A percentile compares a stretch with the other conserved stretches of the same genome.
phyloP scores from a whole-genome alignment of 2,888 invertebrate genomes.

The Coronaproctus castanopsis region DNA sequence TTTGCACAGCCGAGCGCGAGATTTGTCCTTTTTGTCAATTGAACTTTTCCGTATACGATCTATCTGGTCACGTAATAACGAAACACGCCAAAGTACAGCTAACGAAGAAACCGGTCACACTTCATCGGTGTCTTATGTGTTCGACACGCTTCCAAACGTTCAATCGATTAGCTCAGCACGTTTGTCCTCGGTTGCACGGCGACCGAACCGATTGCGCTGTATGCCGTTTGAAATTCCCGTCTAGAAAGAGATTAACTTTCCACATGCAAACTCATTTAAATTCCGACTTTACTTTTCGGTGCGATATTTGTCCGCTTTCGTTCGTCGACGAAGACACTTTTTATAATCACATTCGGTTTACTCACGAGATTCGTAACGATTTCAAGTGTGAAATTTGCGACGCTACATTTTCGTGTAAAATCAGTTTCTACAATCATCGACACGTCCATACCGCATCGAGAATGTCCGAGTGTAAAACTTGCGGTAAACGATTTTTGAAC shows the following conservation, averaged over 20 bases:
- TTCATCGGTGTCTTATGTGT: background rate
- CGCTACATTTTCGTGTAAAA: conserved; percentile 15
- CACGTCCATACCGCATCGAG: conserved; percentile 28
- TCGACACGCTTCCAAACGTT: background rate
- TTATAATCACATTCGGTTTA: conserved; percentile 30
- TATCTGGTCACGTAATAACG: background rate
- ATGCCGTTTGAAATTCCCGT: conserved; percentile 31
- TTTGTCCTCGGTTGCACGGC: background rate
- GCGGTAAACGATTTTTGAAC: conserved; percentile 33
- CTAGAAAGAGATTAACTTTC: conserved; percentile 33
- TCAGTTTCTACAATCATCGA: conserved; percentile 30
- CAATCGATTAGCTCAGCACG: background rate
- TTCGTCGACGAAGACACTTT: conserved; percentile 31
- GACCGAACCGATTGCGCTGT: background rate
- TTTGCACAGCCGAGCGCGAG: background rate
- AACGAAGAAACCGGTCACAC: background rate
- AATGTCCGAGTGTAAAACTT: conserved; percentile 31
- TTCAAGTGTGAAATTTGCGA: conserved; percentile 16
- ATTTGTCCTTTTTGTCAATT: background rate
- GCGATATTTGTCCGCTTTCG: conserved; percentile 17
- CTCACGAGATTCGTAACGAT: conserved; percentile 16
- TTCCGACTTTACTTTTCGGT: conserved; percentile 14
- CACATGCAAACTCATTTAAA: conserved; percentile 29
- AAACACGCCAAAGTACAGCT: background rate
- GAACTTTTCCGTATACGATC: background rate